Conservation (phyloP, 2,797 vertebrate species). For the Thunnus albacares region DNA sequence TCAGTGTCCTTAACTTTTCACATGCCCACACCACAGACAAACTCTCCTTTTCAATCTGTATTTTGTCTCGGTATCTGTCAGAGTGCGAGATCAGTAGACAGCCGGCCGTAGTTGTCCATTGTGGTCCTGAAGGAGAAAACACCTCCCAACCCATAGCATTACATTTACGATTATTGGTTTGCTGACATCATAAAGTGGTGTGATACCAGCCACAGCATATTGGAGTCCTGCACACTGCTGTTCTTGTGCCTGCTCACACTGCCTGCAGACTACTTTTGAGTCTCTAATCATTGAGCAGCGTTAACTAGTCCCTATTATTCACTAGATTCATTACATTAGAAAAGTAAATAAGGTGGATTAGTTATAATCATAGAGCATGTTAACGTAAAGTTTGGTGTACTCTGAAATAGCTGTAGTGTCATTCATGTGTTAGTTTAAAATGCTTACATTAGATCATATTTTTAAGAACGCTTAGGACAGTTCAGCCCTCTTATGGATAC, state of each 20-base stretch:
- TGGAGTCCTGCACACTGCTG: no score
- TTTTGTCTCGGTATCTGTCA: not conserved
- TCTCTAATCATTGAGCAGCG: no score
- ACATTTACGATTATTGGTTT: not conserved
- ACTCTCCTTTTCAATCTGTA: not conserved
- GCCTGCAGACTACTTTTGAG: no score
- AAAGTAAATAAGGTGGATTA: not conserved
- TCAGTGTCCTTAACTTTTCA: not conserved
- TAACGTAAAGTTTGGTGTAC: not conserved
- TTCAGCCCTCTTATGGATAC: not conserved
- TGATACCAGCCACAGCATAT: no score
- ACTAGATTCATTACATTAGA: no score
- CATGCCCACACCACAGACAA: no score
- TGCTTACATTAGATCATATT: no score
- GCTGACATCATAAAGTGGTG: not conserved
- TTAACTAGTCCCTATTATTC: no score
- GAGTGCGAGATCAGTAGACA: not conserved
- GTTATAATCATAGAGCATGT: not conserved
- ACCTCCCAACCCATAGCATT: not conserved
- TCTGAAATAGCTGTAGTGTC: not conserved
- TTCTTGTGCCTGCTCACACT: no score
- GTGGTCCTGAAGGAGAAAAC: not conserved
- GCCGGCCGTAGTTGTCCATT: not conserved
- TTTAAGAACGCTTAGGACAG: rapidly evolving
- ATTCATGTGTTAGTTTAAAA: no score